phyloP scores from a whole-genome alignment of 1,140 invertebrate species.

The Spodoptera litura region DNA sequence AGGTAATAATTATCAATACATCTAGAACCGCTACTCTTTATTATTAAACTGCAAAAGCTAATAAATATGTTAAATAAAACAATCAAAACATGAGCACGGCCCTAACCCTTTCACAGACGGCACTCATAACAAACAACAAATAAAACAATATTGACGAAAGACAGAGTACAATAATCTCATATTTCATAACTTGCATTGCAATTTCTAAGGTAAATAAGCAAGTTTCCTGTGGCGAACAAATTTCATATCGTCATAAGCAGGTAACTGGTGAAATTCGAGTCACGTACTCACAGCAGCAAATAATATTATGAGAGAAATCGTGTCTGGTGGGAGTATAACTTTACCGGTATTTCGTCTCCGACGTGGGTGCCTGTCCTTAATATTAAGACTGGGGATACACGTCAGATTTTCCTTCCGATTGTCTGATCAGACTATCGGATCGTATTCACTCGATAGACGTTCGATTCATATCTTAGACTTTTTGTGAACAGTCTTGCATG shows the following conservation, averaged over 20 bases:
- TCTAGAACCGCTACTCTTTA: too few relatives aligned
- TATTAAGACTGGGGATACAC: constrained; percentile 39
- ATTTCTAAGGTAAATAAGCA: constrained; percentile 62
- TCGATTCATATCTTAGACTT: neutral
- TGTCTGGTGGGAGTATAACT: constrained; percentile 64
- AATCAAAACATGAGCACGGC: too few relatives aligned
- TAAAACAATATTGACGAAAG: constrained; percentile 30
- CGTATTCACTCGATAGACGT: neutral
- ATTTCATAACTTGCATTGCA: constrained; percentile 53
- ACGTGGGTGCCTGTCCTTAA: constrained; percentile 46
- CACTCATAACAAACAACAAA: constrained; percentile 13
- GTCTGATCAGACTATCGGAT: neutral
- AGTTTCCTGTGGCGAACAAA: constrained; percentile 61
- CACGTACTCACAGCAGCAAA: constrained; percentile 65
- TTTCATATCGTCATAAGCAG: constrained; percentile 66
- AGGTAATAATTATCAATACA: too few relatives aligned
- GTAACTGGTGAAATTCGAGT: constrained; percentile 61
- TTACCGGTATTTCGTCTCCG: constrained; percentile 57
- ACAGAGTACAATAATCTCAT: constrained; percentile 40
- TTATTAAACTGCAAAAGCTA: too few relatives aligned
- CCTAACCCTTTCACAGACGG: neutral
- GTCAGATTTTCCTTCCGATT: constrained; percentile 24
- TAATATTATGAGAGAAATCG: constrained; percentile 70
- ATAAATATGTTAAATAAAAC: too few relatives aligned
- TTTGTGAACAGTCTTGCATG: neutral